Percentiles rank a stretch among this genome's conserved stretches.
Conservation (phyloP, 2,797 vertebrate genomes). For the Tamandua tetradactyla region DNA sequence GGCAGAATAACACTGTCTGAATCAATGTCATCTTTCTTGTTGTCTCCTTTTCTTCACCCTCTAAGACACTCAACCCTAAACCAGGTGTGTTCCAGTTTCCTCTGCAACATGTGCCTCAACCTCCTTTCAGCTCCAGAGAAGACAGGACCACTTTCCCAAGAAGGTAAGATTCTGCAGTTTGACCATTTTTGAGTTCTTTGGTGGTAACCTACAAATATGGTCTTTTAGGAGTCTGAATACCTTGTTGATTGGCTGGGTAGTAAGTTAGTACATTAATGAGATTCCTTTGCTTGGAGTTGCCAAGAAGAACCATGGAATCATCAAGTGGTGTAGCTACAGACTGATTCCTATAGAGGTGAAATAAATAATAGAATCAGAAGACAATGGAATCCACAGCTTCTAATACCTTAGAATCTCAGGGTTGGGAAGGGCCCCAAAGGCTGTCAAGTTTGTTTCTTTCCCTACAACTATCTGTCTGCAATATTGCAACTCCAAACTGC, state of each 20-base stretch:
- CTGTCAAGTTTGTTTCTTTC: neutral
- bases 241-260: neutral
- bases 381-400: neutral
- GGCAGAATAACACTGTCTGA: neutral
- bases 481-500: neutral
- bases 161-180: slow-evolving; percentile 84
- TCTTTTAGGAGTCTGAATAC: neutral
- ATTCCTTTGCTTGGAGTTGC: neutral
- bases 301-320: neutral
- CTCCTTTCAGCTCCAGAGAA: slow-evolving; percentile 87
- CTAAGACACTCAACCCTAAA: slow-evolving; percentile 92
- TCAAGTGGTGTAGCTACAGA: neutral
- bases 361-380: slow-evolving; percentile 6
- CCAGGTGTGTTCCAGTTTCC: slow-evolving; percentile 91
- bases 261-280: neutral
- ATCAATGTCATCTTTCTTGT: neutral
- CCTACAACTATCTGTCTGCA: neutral
- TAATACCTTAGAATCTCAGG: neutral
- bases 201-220: neutral
- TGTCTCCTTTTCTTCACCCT: slow-evolving; percentile 67
- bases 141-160: slow-evolving; percentile 74
- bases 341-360: neutral
- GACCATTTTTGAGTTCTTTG: neutral
- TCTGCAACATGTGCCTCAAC: slow-evolving; percentile 89
- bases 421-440: neutral